Evolutionary conservation across 2,113 vertebrate species (phyloP).

Genomic region (Delphinus delphis): DNA sequence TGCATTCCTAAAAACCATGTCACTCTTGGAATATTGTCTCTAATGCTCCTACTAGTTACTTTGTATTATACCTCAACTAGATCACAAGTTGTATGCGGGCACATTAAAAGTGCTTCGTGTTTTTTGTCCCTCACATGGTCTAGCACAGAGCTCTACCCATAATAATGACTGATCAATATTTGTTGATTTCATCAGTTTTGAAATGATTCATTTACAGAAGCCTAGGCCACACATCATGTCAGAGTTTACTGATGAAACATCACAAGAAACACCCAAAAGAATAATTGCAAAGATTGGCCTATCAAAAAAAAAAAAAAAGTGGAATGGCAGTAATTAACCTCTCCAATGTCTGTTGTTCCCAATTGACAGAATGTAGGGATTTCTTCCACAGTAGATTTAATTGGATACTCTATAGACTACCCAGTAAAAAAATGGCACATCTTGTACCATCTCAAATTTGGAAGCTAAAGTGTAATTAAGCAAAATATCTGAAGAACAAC

Average conservation of each 20-base stretch:
- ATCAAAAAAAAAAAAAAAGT: not conserved
- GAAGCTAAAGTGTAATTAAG: not conserved
- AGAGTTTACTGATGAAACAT: slow-evolving; percentile 59
- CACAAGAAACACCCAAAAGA: slow-evolving; percentile 57
- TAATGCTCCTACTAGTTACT: not conserved
- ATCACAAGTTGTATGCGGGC: slow-evolving; percentile 6
- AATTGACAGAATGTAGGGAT: not conserved
- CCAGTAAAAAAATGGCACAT: slow-evolving; percentile 26
- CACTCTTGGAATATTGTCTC: not conserved
- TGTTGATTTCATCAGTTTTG: slow-evolving; percentile 51
- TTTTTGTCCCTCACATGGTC: not conserved
- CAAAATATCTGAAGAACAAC: not conserved
- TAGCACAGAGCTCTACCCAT: not conserved
- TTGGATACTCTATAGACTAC: not conserved
- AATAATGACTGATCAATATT: slow-evolving; percentile 44
- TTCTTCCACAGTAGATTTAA: not conserved
- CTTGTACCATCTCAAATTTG: not conserved
- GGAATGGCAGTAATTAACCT: slow-evolving; percentile 42
- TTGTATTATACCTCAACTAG: not conserved
- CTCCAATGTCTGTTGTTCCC: not conserved
- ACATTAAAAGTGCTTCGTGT: not conserved
- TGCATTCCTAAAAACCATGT: not conserved
- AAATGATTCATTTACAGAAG: slow-evolving; percentile 62
- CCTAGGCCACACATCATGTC: slow-evolving; percentile 33
- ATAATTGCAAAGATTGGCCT: slow-evolving; percentile 6